Evolutionary conservation across 2,888 invertebrate genomes (phyloP).

Genomic region (Geotrupes spiniger): DNA sequence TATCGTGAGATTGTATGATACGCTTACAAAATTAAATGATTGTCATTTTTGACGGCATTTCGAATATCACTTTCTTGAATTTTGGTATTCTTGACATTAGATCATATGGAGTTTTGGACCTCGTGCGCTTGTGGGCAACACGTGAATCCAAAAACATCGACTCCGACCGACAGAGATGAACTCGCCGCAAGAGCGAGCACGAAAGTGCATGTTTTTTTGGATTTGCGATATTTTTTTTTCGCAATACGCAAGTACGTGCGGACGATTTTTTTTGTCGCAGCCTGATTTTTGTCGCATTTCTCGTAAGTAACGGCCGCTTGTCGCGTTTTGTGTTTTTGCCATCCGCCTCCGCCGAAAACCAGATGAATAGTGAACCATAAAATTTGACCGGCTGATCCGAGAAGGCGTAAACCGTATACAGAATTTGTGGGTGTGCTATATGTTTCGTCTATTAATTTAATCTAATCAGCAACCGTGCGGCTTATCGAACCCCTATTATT

Average conservation of each 20-base stretch:
- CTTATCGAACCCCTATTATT: background rate
- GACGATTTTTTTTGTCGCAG: background rate
- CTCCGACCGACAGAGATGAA: background rate
- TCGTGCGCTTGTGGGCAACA: no score
- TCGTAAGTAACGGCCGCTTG: no score
- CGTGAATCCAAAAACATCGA: slow-evolving; percentile 1
- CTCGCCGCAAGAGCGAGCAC: background rate
- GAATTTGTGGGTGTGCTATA: slow-evolving; percentile 2
- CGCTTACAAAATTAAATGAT: no score
- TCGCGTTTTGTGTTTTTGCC: no score
- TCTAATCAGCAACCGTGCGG: slow-evolving; percentile 1
- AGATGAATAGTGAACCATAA: slow-evolving; percentile 1
- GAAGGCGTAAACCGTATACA: slow-evolving; percentile 3
- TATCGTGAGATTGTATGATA: no score
- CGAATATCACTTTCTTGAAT: no score
- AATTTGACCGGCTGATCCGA: slow-evolving; percentile 4
- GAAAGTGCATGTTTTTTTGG: slow-evolving; percentile 5
- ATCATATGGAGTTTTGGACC: no score
- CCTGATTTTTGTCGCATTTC: background rate
- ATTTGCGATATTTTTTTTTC: slow-evolving; percentile 2
- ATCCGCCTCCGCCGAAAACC: no score
- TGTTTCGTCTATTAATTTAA: slow-evolving; percentile 1
- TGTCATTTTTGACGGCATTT: no score
- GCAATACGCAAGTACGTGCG: background rate
- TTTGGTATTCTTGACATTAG: no score